phyloP scores from a whole-genome alignment of 2,113 vertebrate genomes.

The Delphinapterus leucas region DNA sequence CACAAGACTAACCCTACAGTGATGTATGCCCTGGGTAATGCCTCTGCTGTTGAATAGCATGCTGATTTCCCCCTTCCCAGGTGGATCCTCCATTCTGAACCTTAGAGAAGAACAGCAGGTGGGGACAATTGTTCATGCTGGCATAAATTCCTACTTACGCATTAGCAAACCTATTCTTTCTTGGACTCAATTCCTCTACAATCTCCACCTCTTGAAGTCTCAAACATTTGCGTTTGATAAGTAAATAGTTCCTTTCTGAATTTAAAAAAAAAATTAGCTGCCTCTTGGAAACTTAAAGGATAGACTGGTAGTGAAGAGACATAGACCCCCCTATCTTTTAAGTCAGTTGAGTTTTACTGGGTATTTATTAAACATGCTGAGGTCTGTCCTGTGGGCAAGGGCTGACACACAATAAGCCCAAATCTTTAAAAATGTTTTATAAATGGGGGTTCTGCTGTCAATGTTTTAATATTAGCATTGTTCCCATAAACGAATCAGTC shows the following conservation, averaged over 20 bases:
- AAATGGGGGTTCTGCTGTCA: background rate
- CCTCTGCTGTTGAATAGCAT: background rate
- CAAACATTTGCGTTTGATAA: background rate
- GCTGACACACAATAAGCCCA: background rate
- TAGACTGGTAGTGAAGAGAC: background rate
- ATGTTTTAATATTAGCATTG: background rate
- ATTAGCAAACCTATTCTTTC: constrained; percentile 5
- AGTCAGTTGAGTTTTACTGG: background rate
- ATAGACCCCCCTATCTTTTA: background rate
- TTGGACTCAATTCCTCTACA: background rate
- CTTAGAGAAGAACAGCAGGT: background rate
- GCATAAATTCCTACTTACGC: background rate
- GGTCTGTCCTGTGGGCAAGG: background rate
- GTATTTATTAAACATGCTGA: background rate
- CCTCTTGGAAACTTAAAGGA: background rate
- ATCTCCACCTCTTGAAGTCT: background rate
- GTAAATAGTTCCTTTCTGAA: background rate
- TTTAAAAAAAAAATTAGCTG: background rate
- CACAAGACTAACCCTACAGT: background rate
- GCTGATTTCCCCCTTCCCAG: background rate
- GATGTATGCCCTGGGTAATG: background rate
- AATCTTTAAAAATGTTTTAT: background rate
- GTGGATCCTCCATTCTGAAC: background rate
- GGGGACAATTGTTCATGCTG: background rate
- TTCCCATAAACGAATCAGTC: background rate